Conservation (phyloP, 2,797 vertebrate species). For the Poeciliopsis infans region DNA sequence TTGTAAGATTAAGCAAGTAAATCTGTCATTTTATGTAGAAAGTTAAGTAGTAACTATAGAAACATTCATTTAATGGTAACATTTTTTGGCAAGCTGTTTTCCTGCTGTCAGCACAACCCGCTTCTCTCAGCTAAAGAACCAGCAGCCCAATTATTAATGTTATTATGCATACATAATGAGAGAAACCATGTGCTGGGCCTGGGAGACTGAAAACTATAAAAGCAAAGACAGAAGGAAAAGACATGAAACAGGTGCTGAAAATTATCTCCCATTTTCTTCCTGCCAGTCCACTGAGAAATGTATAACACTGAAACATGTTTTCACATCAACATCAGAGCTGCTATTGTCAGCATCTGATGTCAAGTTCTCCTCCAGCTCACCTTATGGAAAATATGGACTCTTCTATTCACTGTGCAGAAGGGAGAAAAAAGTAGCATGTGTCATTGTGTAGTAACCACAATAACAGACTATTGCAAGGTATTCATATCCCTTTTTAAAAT, state of each 20-base stretch:
- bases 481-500: not conserved
- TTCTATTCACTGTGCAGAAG: not conserved
- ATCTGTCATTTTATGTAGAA: slow-evolving; percentile 43
- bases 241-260: slow-evolving; percentile 28
- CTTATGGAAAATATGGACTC: not conserved
- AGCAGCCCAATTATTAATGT: slow-evolving; percentile 66
- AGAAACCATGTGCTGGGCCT: slow-evolving; percentile 47
- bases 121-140: slow-evolving; percentile 43
- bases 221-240: slow-evolving; percentile 2
- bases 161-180: slow-evolving; percentile 43
- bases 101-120: slow-evolving; percentile 47
- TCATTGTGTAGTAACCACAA: not conserved
- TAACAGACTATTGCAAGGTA: not conserved
- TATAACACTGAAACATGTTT: slow-evolving; percentile 41
- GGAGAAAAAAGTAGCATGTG: not conserved
- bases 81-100: slow-evolving; percentile 61
- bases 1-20: not conserved
- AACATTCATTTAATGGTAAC: slow-evolving; percentile 65
- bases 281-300: slow-evolving; percentile 42
- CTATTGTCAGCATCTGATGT: slow-evolving; percentile 53
- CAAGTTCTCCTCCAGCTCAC: slow-evolving; percentile 25
- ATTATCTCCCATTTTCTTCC: slow-evolving; percentile 45
- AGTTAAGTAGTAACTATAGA: slow-evolving; percentile 35
- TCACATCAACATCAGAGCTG: slow-evolving; percentile 46
- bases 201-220: slow-evolving; percentile 6